phyloP scores from a whole-genome alignment of 2,113 vertebrate genomes.

The Osmerus mordax region DNA sequence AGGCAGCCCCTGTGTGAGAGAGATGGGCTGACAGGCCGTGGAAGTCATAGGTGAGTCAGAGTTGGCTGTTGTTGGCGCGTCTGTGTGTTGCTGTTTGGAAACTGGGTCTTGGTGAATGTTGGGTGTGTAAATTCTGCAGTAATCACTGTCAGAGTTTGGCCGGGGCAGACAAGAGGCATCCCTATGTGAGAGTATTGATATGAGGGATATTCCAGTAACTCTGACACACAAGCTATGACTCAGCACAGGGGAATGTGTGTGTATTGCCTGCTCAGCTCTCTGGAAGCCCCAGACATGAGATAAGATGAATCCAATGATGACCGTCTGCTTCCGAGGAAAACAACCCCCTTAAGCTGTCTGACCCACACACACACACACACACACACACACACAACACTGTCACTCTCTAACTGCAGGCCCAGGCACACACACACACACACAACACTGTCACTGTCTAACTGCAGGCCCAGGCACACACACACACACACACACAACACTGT shows the following conservation, averaged over 20 bases:
- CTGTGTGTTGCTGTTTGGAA: neutral
- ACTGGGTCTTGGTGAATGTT: neutral
- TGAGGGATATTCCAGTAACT: constrained; percentile 43
- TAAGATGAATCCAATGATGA: constrained; percentile 62
- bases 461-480: constrained; percentile 7
- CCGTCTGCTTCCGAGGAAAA: constrained; percentile 51
- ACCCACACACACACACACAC: constrained; percentile 6
- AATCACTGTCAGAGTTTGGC: neutral
- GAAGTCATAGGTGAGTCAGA: neutral
- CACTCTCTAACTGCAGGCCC: no score
- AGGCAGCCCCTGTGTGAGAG: no score
- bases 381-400: neutral
- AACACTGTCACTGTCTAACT: neutral
- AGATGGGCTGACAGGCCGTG: neutral
- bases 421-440: constrained; percentile 5
- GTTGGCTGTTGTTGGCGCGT: neutral
- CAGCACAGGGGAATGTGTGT: constrained; percentile 59
- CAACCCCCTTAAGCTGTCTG: constrained; percentile 31
- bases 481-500: constrained; percentile 1
- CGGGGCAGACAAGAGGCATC: constrained; percentile 8
- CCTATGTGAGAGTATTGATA: constrained; percentile 41
- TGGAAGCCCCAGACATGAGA: constrained; percentile 65
- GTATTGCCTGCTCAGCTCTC: constrained; percentile 51
- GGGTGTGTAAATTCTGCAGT: neutral
- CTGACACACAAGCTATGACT: constrained; percentile 48